Evolutionary conservation across 2,888 invertebrate species (phyloP).

Genomic region (Ramazzottius varieornatus): DNA sequence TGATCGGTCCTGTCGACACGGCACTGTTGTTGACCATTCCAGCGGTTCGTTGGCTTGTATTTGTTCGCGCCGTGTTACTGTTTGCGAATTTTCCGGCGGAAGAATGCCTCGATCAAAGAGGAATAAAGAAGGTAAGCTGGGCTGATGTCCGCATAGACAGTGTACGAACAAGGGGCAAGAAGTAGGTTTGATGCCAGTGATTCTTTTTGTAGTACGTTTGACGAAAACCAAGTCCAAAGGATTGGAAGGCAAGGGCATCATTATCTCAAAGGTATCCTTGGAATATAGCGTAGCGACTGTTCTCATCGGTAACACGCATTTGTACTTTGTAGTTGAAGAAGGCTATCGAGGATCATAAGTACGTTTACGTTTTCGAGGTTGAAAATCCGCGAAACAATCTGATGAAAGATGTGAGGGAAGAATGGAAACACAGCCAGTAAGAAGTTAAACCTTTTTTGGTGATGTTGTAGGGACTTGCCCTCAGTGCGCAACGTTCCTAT

Average conservation of each 20-base stretch:
- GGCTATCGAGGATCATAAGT: conserved; percentile 51
- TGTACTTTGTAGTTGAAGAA: conserved; percentile 34
- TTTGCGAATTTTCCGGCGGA: too few species aligned
- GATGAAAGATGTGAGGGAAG: conserved; percentile 53
- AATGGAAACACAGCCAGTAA: conserved; percentile 57
- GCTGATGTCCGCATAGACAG: too few species aligned
- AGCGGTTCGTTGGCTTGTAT: too few species aligned
- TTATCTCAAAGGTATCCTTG: conserved; percentile 42
- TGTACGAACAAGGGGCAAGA: too few species aligned
- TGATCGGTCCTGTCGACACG: too few species aligned
- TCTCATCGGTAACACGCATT: too few species aligned
- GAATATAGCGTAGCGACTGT: too few species aligned
- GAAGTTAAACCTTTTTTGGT: conserved; percentile 7
- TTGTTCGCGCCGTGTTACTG: too few species aligned
- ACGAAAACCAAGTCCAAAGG: conserved; percentile 85
- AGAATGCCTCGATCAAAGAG: too few species aligned
- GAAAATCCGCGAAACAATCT: conserved; percentile 73
- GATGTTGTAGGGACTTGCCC: neutral
- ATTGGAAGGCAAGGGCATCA: conserved; percentile 53
- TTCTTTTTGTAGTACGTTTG: conserved; percentile 47
- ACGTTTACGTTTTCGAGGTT: conserved; percentile 63
- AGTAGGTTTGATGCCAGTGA: conserved; percentile 10
- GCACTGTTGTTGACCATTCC: too few species aligned
- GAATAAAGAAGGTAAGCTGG: too few species aligned
- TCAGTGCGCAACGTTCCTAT: neutral